Percentiles rank a stretch among this genome's conserved stretches.
These are phyloP conservation scores for Leptura quadrifasciata DNA, from an alignment of 2,888 invertebrate genomes.

Conservation along the genomic window DNA sequence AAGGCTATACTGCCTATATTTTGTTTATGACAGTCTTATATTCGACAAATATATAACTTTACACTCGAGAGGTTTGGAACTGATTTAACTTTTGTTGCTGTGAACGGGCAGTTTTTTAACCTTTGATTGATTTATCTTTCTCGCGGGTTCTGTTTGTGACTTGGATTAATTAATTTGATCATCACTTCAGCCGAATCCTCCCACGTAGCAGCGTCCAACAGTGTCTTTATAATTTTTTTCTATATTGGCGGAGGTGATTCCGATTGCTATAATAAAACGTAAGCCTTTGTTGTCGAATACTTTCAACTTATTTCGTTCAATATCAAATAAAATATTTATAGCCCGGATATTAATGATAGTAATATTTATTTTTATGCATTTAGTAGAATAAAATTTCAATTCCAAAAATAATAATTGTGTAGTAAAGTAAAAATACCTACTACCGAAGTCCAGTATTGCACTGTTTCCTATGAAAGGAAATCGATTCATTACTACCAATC, in stretches of 20 bases:
- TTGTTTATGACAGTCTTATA: conserved; percentile 8
- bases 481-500: too few species aligned
- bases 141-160: conserved; percentile 62
- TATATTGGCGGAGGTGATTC: not conserved
- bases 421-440: too few species aligned
- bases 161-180: conserved; percentile 64
- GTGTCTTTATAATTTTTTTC: conserved; percentile 29
- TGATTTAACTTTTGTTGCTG: conserved; percentile 40
- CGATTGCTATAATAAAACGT: not conserved
- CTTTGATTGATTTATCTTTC: conserved; percentile 59
- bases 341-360: too few species aligned
- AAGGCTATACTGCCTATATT: not conserved
- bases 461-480: too few species aligned
- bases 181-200: conserved; percentile 33
- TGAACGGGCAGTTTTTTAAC: conserved; percentile 36
- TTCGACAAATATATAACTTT: conserved; percentile 31
- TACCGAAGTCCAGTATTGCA: too few species aligned
- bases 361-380: too few species aligned
- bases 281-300: not conserved
- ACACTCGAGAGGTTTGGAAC: conserved; percentile 36
- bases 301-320: too few species aligned
- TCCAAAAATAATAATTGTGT: too few species aligned
- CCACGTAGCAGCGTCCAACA: conserved; percentile 33
- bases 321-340: too few species aligned
- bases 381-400: too few species aligned